Evolutionary conservation across 2,888 invertebrate genomes (phyloP).

Genomic region (Petrolisthes manimaculis): DNA sequence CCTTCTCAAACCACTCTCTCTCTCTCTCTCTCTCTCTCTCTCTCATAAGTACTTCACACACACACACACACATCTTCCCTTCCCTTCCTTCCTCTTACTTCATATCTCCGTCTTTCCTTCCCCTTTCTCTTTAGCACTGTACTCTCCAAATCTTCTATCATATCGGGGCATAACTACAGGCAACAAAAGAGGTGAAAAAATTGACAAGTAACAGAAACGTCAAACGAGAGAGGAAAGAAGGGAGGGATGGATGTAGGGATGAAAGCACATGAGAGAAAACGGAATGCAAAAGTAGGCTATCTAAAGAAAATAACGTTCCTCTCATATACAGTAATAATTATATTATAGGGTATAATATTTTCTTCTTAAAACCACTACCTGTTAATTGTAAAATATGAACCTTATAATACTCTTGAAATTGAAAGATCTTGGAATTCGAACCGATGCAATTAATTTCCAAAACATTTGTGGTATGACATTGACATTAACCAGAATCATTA

Average conservation of each 20-base stretch:
- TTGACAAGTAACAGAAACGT: neutral
- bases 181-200: neutral
- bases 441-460: no score
- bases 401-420: neutral
- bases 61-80: neutral
- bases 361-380: no score
- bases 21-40: slow-evolving; percentile 1
- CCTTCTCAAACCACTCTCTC: neutral
- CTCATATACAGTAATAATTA: no score
- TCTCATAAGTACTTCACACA: neutral
- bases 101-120: neutral
- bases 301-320: no score
- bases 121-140: neutral
- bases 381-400: neutral
- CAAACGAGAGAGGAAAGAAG: neutral
- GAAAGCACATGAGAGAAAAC: neutral
- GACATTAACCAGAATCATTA: no score
- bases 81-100: neutral
- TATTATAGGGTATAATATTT: no score
- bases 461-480: no score
- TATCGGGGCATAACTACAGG: neutral
- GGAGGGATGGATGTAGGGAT: neutral
- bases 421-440: no score
- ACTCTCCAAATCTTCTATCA: neutral
- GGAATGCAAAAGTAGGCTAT: neutral